These are phyloP conservation scores for Stenolophus ochropezus DNA, from an alignment of 2,888 invertebrate genomes.

Conservation along the genomic window DNA sequence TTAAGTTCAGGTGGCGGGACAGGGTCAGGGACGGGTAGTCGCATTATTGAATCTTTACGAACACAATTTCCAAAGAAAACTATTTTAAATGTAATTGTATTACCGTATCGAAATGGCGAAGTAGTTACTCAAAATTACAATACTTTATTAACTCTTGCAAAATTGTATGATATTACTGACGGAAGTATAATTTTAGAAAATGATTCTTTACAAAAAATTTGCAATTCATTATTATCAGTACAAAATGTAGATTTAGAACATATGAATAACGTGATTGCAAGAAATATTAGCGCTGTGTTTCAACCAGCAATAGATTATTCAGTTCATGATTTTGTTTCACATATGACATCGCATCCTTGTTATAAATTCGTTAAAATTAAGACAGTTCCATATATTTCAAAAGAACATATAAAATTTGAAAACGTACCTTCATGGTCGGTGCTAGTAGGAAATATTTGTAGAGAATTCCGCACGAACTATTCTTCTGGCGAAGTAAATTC, in stretches of 20 bases:
- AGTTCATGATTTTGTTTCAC: conserved; percentile 69
- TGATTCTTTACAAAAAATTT: conserved; percentile 72
- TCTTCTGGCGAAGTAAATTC: conserved; percentile 55
- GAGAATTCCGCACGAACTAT: conserved; percentile 65
- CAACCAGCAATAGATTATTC: conserved; percentile 70
- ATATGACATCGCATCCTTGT: conserved; percentile 72
- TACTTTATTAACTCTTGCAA: conserved; percentile 73
- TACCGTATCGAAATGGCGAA: conserved; percentile 74
- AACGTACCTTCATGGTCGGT: conserved; percentile 70
- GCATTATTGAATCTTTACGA: conserved; percentile 71
- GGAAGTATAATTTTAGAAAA: conserved; percentile 73
- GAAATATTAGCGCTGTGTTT: conserved; percentile 73
- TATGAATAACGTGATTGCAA: conserved; percentile 73
- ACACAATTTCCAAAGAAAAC: conserved; percentile 73
- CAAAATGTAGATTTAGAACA: conserved; percentile 70
- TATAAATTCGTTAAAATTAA: conserved; percentile 73
- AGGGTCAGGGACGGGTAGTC: conserved; percentile 75
- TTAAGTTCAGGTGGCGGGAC: conserved; percentile 75
- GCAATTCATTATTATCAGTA: conserved; percentile 68
- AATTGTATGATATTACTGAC: conserved; percentile 72
- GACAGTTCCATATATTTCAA: conserved; percentile 70
- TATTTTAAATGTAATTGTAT: conserved; percentile 71
- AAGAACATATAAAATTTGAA: conserved; percentile 69
- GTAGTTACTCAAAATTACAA: conserved; percentile 76
- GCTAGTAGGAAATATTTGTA: conserved; percentile 68